A percentile compares a stretch with the other conserved stretches of the same genome.
These are phyloP conservation scores for Leucophenga montana DNA, from an alignment of 2,888 invertebrate genomes.

Conservation along the genomic window DNA sequence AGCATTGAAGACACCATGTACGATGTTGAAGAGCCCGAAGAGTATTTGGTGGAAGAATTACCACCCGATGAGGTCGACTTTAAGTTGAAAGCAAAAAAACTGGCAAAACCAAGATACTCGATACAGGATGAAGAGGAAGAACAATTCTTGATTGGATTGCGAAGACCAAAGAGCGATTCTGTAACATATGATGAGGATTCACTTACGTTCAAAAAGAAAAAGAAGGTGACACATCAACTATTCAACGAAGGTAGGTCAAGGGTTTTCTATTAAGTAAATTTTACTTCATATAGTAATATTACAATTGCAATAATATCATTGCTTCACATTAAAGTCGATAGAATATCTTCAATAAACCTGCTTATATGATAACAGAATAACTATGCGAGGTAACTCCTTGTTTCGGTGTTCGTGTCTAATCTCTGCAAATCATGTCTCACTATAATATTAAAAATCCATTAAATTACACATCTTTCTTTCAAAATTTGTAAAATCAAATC, in stretches of 20 bases:
- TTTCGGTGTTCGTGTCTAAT: constrained; percentile 62
- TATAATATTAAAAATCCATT: constrained; percentile 14
- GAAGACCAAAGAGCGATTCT: constrained; percentile 74
- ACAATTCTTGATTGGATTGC: constrained; percentile 75
- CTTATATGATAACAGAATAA: constrained; percentile 73
- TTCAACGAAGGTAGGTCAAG: constrained; percentile 73
- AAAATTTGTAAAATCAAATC: not conserved
- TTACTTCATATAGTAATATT: not conserved
- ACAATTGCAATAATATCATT: constrained; percentile 16
- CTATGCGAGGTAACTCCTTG: constrained; percentile 68
- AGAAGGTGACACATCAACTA: constrained; percentile 79
- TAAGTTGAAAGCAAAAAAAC: constrained; percentile 73
- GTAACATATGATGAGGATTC: constrained; percentile 78
- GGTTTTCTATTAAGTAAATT: not conserved
- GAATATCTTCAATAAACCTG: constrained; percentile 43
- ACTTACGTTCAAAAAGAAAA: constrained; percentile 81
- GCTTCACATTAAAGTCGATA: constrained; percentile 43
- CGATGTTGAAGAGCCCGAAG: constrained; percentile 74
- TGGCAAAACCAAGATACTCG: constrained; percentile 74
- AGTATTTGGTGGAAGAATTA: constrained; percentile 76
- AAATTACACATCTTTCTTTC: not conserved
- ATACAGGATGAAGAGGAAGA: constrained; percentile 77
- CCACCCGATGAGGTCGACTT: constrained; percentile 74
- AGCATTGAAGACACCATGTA: constrained; percentile 75
- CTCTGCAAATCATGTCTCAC: constrained; percentile 43